Conservation (phyloP, 2,797 vertebrate genomes). For the Sus cebifrons region DNA sequence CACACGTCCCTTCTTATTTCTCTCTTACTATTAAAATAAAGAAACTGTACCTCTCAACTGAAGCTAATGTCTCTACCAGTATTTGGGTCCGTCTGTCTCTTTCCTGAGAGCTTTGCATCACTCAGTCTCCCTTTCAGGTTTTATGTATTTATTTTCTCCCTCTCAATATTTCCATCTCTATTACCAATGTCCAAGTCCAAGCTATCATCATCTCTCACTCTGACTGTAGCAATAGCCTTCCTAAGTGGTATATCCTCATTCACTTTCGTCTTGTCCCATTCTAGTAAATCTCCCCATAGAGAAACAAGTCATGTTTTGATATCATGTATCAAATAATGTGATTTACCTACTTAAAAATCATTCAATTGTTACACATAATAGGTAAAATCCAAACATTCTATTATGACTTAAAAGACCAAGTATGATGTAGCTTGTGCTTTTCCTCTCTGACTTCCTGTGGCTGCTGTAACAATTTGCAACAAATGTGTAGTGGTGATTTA, state of each 20-base stretch:
- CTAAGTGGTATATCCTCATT: not conserved
- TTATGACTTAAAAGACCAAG: not conserved
- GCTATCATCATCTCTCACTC: not conserved
- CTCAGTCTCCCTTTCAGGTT: not conserved
- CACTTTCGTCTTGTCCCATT: not conserved
- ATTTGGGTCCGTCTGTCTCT: not conserved
- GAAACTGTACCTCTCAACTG: not conserved
- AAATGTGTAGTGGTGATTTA: not conserved
- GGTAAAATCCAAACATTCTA: not conserved
- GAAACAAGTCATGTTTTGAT: not conserved
- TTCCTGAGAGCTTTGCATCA: not conserved
- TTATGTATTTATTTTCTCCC: not conserved
- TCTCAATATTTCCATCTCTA: not conserved
- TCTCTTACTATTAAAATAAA: conserved; percentile 16
- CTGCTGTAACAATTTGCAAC: not conserved
- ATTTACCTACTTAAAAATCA: not conserved
- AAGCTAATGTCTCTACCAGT: not conserved
- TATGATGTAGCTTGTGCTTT: not conserved
- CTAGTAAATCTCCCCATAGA: not conserved
- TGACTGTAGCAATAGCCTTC: not conserved
- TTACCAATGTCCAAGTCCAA: not conserved
- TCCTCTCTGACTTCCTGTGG: not conserved
- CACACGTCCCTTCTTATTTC: not conserved
- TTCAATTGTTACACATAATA: not conserved
- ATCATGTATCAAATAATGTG: not conserved